A percentile compares a stretch with the other conserved stretches of the same genome.
Conservation (phyloP, 1,140 invertebrate species). For the Calliopsis andreniformis region DNA sequence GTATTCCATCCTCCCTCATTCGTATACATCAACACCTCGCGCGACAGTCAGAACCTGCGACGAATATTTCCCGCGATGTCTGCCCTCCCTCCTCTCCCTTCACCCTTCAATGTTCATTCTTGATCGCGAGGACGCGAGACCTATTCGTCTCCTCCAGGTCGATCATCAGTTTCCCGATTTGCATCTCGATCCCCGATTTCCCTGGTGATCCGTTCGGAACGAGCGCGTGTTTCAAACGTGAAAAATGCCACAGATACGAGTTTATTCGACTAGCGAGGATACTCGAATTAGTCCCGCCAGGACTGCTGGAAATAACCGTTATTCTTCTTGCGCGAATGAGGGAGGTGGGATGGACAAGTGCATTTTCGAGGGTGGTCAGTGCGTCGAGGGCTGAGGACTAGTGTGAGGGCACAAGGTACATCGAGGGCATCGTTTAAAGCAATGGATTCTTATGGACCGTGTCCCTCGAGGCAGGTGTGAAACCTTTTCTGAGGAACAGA, state of each 20-base stretch:
- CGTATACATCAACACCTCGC: neutral
- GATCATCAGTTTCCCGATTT: conserved; percentile 32
- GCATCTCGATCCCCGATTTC: conserved; percentile 32
- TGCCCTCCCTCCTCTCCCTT: neutral
- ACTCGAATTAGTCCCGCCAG: conserved; percentile 32
- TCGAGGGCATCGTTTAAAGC: too few species aligned
- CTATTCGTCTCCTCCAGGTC: conserved; percentile 13
- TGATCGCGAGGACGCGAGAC: neutral
- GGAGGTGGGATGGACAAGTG: too few species aligned
- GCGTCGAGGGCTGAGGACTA: too few species aligned
- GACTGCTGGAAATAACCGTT: neutral
- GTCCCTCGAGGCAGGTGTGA: too few species aligned
- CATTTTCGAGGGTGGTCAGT: too few species aligned
- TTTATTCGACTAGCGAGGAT: conserved; percentile 40
- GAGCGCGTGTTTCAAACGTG: neutral
- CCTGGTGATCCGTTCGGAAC: conserved; percentile 15
- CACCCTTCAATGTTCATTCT: neutral
- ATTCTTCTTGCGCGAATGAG: too few species aligned
- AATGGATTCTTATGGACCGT: too few species aligned
- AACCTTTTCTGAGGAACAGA: too few species aligned
- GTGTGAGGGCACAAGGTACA: too few species aligned
- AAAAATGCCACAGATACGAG: conserved; percentile 20
- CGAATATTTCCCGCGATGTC: conserved; percentile 10
- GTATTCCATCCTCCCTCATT: neutral
- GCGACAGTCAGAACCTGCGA: conserved; percentile 10